Percentiles rank a stretch among this genome's conserved stretches.
These are phyloP conservation scores for Melanophora roralis DNA, from an alignment of 2,888 invertebrate genomes.

Conservation along the genomic window DNA sequence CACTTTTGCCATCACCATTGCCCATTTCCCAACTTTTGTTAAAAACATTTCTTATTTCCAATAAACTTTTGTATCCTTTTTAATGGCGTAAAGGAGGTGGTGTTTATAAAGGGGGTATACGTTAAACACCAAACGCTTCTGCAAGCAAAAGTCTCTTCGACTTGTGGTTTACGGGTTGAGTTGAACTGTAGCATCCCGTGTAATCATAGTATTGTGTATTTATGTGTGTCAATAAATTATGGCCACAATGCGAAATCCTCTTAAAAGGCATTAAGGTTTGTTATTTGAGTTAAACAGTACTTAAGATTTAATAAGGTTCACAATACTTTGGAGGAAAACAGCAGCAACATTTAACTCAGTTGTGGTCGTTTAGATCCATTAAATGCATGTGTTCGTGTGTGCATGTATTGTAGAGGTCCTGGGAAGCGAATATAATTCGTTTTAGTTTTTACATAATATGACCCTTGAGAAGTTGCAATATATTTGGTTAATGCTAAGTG, in stretches of 20 bases:
- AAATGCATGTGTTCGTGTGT: neutral
- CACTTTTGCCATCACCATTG: neutral
- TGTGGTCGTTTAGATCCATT: neutral
- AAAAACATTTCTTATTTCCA: neutral
- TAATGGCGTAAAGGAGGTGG: neutral
- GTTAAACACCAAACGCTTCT: neutral
- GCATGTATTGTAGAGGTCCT: neutral
- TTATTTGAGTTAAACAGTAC: conserved; percentile 57
- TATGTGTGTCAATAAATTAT: conserved; percentile 58
- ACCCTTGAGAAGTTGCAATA: neutral
- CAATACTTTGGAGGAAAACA: conserved; percentile 29
- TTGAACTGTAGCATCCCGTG: conserved; percentile 3
- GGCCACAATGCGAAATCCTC: conserved; percentile 55
- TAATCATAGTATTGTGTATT: conserved; percentile 46
- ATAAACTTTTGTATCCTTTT: neutral
- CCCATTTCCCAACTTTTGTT: neutral
- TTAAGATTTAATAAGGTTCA: conserved; percentile 55
- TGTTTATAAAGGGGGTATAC: conserved; percentile 19
- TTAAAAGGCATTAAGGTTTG: conserved; percentile 60
- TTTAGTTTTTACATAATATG: conserved; percentile 22
- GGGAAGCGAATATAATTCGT: neutral
- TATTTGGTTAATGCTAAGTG: neutral
- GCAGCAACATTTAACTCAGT: conserved; percentile 34
- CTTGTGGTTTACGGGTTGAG: neutral
- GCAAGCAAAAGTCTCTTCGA: neutral